These are phyloP conservation scores for Rallus crepitans DNA, from an alignment of 2,797 vertebrate species.

Conservation along the genomic window DNA sequence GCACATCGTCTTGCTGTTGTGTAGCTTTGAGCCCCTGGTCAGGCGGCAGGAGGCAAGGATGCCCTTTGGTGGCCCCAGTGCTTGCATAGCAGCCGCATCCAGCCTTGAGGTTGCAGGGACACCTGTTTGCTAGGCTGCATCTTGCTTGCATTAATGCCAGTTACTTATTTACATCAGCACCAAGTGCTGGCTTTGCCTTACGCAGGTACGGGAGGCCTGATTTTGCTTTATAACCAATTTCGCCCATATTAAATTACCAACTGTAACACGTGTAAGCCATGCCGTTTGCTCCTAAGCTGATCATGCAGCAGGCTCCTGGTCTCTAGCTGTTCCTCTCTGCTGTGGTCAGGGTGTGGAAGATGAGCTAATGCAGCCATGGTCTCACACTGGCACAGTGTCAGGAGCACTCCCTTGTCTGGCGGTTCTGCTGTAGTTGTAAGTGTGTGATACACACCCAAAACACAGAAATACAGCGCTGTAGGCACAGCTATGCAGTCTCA, in stretches of 20 bases:
- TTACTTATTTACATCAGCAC: background rate
- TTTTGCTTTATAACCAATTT: background rate
- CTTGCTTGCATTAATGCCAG: background rate
- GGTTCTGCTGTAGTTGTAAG: background rate
- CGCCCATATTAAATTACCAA: background rate
- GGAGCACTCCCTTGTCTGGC: background rate
- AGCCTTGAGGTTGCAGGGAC: background rate
- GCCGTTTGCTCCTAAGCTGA: background rate
- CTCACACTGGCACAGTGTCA: background rate
- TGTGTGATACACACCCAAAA: background rate
- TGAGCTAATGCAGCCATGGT: background rate
- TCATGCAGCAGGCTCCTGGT: background rate
- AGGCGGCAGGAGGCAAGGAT: too few species aligned
- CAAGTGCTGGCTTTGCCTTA: background rate
- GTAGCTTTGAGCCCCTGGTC: background rate
- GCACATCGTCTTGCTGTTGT: background rate
- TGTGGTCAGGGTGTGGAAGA: accelerated
- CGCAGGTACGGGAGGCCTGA: background rate
- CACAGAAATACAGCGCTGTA: background rate
- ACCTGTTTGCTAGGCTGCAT: background rate
- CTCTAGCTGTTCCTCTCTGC: background rate
- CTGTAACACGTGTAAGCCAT: background rate
- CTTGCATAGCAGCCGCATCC: background rate
- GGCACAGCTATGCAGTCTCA: background rate
- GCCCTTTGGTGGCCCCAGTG: too few species aligned